These are phyloP conservation scores for Okapia johnstoni DNA, from an alignment of 2,113 vertebrate species.

Conservation along the genomic window DNA sequence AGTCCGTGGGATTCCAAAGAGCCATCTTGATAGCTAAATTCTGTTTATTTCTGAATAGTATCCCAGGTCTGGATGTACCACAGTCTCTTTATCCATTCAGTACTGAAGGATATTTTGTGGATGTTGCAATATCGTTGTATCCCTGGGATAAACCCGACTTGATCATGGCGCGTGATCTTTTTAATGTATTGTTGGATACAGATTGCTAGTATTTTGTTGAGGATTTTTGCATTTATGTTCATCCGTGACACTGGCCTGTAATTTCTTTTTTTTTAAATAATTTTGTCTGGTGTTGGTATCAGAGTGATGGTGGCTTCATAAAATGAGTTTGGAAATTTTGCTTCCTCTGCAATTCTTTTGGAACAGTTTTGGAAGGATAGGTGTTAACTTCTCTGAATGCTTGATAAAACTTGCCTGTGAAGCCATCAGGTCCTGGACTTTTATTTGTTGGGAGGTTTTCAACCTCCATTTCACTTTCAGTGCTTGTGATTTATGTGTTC, in stretches of 20 bases:
- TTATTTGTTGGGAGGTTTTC: neutral
- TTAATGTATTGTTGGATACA: neutral
- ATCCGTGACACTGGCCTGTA: neutral
- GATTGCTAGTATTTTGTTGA: neutral
- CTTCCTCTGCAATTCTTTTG: neutral
- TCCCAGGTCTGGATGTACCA: neutral
- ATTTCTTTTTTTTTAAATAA: neutral
- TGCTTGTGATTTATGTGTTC: neutral
- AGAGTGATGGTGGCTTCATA: neutral
- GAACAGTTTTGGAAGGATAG: neutral
- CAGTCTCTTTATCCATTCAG: neutral
- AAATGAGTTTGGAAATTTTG: neutral
- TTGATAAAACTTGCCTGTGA: neutral
- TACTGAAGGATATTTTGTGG: neutral
- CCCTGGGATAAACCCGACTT: neutral
- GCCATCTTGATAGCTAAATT: neutral
- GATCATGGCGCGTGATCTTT: neutral
- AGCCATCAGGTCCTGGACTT: neutral
- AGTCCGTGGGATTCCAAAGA: neutral
- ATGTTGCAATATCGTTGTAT: neutral
- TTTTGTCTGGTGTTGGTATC: neutral
- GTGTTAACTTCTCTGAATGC: neutral
- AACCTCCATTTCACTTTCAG: neutral
- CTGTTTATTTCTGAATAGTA: neutral
- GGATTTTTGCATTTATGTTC: neutral